Evolutionary conservation across 2,113 vertebrate genomes (phyloP), one percentile per base, ranked within the genome.

Genomic region (Cottus gobio): DNA sequence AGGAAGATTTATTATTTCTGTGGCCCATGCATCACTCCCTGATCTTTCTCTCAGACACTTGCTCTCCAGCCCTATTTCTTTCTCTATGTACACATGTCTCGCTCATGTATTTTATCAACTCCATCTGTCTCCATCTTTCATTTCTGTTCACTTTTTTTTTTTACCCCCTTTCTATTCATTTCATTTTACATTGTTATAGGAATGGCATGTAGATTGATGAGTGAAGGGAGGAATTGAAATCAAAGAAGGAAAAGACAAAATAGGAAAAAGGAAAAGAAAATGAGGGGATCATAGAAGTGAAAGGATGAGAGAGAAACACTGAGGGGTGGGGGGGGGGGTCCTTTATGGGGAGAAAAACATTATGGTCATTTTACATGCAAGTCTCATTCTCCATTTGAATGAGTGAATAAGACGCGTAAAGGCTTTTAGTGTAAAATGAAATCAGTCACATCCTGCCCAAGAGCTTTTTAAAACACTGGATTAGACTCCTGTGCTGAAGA

Each of bases 381-480:
- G 77, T 82, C 78, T 77, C 68, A 62, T 79, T 84, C 80, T 87
- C 68, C 15, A 28, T 57, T 6, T 57, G 9, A 66, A 57, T 73
- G 65, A 75, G 44, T 89, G 70, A 87, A 83, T 86, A 65, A 86
- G 73, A 80, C n/a, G n/a, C 26, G 34, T 89, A 77, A 69, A 80
- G 79, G 71, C 79, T 90, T 91, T 87, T 78, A 84, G 85, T 86
- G 82, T 83, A 85, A 89, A 89, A 86, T 82, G 34, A 90, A 89
- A 91, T 87, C 84, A 64, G 71, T 87, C 86, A 83, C 82, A 85
- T 90, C 79, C 85, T 90, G 75, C 82, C 81, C 64, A 61, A 82
- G 83, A 87, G 90, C 87, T 60, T 85, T 87, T 80, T 76, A 82
- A 87, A 90, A 87, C 71, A 83, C 76, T 85, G 85, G 87, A 91